Percentiles rank a stretch among this genome's conserved stretches.
phyloP scores from a whole-genome alignment of 2,888 invertebrate species.

The Tineola bisselliella region DNA sequence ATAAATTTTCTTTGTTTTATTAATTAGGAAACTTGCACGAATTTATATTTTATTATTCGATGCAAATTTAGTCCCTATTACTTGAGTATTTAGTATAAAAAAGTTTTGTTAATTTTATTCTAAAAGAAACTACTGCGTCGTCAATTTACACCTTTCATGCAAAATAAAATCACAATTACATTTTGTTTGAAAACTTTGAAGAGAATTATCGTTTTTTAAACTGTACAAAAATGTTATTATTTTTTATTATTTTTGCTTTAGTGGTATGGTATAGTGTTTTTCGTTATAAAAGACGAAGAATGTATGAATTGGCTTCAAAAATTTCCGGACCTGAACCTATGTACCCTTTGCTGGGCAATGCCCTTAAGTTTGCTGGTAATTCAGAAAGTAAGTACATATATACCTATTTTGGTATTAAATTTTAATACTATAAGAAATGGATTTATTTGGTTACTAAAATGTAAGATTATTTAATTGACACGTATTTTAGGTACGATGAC shows the following conservation, averaged over 20 bases:
- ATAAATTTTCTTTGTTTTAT: not conserved
- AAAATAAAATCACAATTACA: too few relatives aligned
- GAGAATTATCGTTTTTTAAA: not conserved
- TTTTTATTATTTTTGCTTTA: constrained; percentile 24
- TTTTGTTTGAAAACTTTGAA: not conserved
- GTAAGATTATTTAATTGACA: too few relatives aligned
- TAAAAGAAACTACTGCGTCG: too few relatives aligned
- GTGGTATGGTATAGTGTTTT: constrained; percentile 28
- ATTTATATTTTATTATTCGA: too few relatives aligned
- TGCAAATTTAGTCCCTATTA: too few relatives aligned
- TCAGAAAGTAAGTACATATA: constrained; percentile 38
- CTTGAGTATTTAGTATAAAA: too few relatives aligned
- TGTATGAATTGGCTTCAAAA: constrained; percentile 35
- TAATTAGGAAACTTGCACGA: too few relatives aligned
- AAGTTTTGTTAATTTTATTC: too few relatives aligned
- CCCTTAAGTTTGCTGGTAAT: constrained; percentile 31
- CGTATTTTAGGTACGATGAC: constrained; percentile 50
- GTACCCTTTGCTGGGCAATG: constrained; percentile 37
- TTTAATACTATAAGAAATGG: too few relatives aligned
- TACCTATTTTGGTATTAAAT: too few relatives aligned
- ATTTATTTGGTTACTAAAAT: too few relatives aligned
- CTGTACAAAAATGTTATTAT: not conserved
- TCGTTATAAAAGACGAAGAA: constrained; percentile 33
- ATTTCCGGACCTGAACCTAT: constrained; percentile 24
- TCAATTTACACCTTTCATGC: too few relatives aligned